Conservation (phyloP, 2,888 invertebrate species). For the Oscheius sp. region DNA sequence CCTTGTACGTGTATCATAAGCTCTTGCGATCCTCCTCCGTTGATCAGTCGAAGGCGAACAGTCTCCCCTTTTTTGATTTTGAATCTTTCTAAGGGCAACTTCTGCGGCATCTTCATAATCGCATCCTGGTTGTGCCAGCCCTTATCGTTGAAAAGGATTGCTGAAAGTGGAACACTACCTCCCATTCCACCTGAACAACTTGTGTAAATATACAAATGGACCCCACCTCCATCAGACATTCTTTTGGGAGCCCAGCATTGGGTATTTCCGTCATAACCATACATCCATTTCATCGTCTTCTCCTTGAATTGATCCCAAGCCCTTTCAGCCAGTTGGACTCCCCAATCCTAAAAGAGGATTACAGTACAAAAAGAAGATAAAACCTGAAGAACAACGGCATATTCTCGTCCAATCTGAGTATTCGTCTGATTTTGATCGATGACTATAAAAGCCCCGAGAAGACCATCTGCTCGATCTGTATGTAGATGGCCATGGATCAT, state of each 20-base stretch:
- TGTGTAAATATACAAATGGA: not conserved
- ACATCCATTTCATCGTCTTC: constrained; percentile 65
- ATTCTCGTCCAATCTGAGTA: constrained; percentile 48
- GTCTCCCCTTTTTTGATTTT: constrained; percentile 46
- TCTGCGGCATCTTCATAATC: constrained; percentile 44
- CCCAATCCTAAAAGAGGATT: no score
- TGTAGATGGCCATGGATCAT: constrained; percentile 64
- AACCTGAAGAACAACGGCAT: constrained; percentile 59
- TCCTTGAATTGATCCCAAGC: constrained; percentile 54
- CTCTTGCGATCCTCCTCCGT: constrained; percentile 61
- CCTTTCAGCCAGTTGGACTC: constrained; percentile 43
- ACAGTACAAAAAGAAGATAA: no score
- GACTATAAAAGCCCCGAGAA: constrained; percentile 58
- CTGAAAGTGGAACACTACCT: constrained; percentile 60
- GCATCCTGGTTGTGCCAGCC: constrained; percentile 62
- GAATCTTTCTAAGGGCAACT: constrained; percentile 59
- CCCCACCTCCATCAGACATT: constrained; percentile 54
- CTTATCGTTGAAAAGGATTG: constrained; percentile 59
- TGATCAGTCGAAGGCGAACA: constrained; percentile 56
- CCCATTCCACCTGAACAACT: constrained; percentile 45
- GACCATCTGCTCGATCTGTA: constrained; percentile 62
- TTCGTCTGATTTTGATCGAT: constrained; percentile 35
- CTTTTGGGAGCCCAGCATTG: constrained; percentile 64
- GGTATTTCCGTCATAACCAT: constrained; percentile 57
- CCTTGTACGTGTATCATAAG: constrained; percentile 59